Evolutionary conservation across 2,113 vertebrate species (phyloP), one percentile per base, ranked within the genome.

Genomic region (Hyaena hyaena): DNA sequence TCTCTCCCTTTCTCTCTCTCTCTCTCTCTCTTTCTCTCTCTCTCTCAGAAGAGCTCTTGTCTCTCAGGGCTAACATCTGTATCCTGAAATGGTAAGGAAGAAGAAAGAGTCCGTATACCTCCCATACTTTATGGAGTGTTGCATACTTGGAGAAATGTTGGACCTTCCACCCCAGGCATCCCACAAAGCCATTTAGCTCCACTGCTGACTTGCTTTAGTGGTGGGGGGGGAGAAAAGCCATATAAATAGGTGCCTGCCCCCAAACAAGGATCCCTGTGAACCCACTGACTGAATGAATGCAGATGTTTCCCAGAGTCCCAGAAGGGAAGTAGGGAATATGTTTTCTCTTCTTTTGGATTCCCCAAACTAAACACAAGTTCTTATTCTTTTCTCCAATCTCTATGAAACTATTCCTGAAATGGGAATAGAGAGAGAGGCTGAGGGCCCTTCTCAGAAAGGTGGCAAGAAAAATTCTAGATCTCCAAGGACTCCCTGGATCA

Each of bases 301-400:
- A n/a, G 15, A 19, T 63, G 14, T 68, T 68, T 85, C 15, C 45
- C 16, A 23, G 66, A 71, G 10, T 93, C 93, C 35, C n/a, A 74
- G 48, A 74, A 83, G 11, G 43, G 43, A 87, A 87, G 53, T 43
- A 43, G 73, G 58, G 7, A 19, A 1, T 21, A 19, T 53, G 12
- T 31, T 91, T 85, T 94, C 39, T 89, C 50, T 92, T 93, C 19
- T 93, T 88, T 82, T 45, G 48, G 10, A 80, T 43, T 90, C 31
- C 24, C 48, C 10, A 66, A 33, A 24, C 88, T 43, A 84, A 63
- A 2, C 65, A 63, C 73, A 21, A 5, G n/a, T 88, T 88, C 26
- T 43, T 43, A 4, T 69, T 68, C 10, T 66, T 31, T 88, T 65
- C 11, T 84, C 15, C 35, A 65, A 7, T 85, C 5, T 92, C 53